These are phyloP conservation scores for Pterocles orientalis DNA, from an alignment of 2,113 vertebrate species.

Conservation along the genomic window DNA sequence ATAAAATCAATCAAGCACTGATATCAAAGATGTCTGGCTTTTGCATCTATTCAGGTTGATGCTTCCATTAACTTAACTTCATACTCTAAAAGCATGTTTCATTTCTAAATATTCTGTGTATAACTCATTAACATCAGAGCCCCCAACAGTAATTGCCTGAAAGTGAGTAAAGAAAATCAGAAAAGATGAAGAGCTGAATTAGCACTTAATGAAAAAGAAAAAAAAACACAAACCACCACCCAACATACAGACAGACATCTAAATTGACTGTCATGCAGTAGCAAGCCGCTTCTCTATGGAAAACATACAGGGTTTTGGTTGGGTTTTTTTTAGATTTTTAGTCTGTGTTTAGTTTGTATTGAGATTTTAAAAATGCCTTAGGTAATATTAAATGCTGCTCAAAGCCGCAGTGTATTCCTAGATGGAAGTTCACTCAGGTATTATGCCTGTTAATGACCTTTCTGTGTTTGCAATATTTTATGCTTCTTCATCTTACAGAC, in stretches of 20 bases:
- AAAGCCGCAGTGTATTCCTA: background rate
- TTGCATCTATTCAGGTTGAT: constrained; percentile 72
- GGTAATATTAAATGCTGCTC: constrained; percentile 24
- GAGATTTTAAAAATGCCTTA: constrained; percentile 34
- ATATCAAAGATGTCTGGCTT: constrained; percentile 71
- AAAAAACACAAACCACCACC: constrained; percentile 4
- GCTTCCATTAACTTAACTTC: constrained; percentile 76
- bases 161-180: constrained; percentile 77
- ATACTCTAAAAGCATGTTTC: constrained; percentile 74
- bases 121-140: constrained; percentile 83
- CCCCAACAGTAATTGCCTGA: constrained; percentile 77
- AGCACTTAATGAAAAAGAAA: constrained; percentile 78
- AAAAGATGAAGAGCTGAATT: constrained; percentile 80
- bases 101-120: constrained; percentile 71
- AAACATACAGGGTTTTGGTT: constrained; percentile 34
- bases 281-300: constrained; percentile 45
- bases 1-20: constrained; percentile 75
- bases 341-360: constrained; percentile 53
- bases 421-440: background rate
- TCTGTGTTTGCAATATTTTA: background rate
- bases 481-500: background rate
- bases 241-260: constrained; percentile 50
- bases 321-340: background rate
- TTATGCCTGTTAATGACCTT: background rate
- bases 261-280: constrained; percentile 64